phyloP scores from a whole-genome alignment of 2,888 invertebrate genomes.

The Hydropsyche betteni region DNA sequence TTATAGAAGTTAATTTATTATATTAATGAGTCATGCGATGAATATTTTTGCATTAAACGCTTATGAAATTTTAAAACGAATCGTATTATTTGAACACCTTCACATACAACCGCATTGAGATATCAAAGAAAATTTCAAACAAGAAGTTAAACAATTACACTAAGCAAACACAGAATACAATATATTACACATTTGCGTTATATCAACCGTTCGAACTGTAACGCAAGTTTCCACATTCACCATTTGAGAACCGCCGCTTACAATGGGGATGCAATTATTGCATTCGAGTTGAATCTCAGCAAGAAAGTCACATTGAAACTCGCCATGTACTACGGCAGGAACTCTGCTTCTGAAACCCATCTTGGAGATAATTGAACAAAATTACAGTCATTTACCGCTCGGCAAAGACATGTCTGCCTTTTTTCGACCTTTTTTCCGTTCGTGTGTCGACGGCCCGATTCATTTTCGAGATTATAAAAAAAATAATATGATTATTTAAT shows the following conservation, averaged over 20 bases:
- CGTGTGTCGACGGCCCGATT: neutral
- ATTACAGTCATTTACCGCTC: constrained; percentile 25
- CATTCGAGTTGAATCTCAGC: constrained; percentile 9
- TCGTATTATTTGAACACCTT: too few species aligned
- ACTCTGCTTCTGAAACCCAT: constrained; percentile 23
- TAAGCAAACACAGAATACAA: too few species aligned
- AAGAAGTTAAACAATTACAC: neutral
- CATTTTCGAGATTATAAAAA: neutral
- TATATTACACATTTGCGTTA: too few species aligned
- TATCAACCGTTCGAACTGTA: too few species aligned
- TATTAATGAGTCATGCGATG: constrained; percentile 48
- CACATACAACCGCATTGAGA: neutral
- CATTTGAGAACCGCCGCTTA: constrained; percentile 7
- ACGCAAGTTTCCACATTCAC: neutral
- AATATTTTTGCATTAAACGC: constrained; percentile 52
- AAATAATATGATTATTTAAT: neutral
- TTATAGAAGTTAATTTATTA: constrained; percentile 45
- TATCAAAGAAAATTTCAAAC: neutral
- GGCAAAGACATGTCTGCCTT: constrained; percentile 16
- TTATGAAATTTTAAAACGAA: constrained; percentile 42
- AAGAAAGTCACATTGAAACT: constrained; percentile 19
- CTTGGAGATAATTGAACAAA: constrained; percentile 21
- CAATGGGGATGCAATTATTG: constrained; percentile 26
- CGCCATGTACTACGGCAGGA: constrained; percentile 1
- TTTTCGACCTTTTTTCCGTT: constrained; percentile 6